Evolutionary conservation across 2,888 invertebrate species (phyloP).

Genomic region (Tipula unca): DNA sequence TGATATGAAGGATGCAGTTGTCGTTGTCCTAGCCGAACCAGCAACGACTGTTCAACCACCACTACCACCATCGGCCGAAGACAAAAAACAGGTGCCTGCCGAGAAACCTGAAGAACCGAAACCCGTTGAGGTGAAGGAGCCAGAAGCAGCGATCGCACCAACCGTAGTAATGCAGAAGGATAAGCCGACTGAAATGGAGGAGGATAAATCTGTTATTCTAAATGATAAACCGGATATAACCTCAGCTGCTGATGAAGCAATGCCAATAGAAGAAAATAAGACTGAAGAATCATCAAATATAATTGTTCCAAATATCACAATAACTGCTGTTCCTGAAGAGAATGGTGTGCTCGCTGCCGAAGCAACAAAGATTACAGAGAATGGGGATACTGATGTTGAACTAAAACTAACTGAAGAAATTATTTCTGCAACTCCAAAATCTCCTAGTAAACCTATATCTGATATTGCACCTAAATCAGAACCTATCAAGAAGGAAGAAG

Average conservation of each 20-base stretch:
- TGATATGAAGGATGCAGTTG: slow-evolving; percentile 22
- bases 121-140: slow-evolving; percentile 22
- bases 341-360: background rate
- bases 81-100: background rate
- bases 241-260: slow-evolving; percentile 17
- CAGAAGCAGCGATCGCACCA: background rate
- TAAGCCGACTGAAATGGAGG: background rate
- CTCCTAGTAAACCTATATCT: background rate
- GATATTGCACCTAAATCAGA: background rate
- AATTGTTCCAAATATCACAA: background rate
- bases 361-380: background rate
- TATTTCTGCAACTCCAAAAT: background rate
- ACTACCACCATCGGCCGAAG: background rate
- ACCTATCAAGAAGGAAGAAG: background rate
- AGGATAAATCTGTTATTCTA: slow-evolving; percentile 20
- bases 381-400: background rate
- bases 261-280: slow-evolving; percentile 14
- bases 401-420: background rate
- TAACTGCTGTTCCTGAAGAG: background rate
- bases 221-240: slow-evolving; percentile 28
- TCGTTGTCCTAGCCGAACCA: background rate
- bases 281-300: background rate
- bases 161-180: background rate
- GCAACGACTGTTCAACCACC: background rate
- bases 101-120: background rate